Evolutionary conservation across 2,113 vertebrate species (phyloP), one percentile per base, ranked within the genome.

Genomic region (Microtus montanus): DNA sequence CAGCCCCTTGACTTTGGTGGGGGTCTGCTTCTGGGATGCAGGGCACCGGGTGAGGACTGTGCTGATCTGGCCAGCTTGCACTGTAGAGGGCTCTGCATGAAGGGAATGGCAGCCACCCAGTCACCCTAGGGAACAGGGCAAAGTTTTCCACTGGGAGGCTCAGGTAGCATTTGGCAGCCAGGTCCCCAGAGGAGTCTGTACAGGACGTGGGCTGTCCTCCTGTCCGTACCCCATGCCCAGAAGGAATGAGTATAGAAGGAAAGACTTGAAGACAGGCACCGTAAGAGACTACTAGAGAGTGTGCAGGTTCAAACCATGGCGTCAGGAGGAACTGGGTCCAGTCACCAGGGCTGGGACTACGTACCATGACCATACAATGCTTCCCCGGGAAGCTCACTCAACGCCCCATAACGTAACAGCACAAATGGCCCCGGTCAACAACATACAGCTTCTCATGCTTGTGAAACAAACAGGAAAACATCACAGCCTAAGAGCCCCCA

Each of bases 401-500:
- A 35, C 28, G 35, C 96, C 91, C 70, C 79, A 10, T 47, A n/a
- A 95, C 77, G 7, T 0, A 66, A 94, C 93, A 82, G 49, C 96
- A 94, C 97, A 87, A 80, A 87, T 0, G 89, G 97, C 98, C 98
- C 97, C 20, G 10, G 91, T 92, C 84, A 95, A 89, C 5, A 0
- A 97, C 91, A 30, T 12, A 97, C 83, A 91, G 61, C 7, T 96
- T 97, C 96, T 98, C 97, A 98, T 97, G 98, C 98, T 96, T 0
- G 96, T 96, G 95, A 98, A 93, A 97, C 96, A 97, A 97, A 98
- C 96, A 98, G 97, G 97, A 95, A 96, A 96, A 98, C 84, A 98
- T 96, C 98, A 98, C 97, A 94, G 98, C 97, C 90, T 97, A 87
- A 82, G 86, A 98, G 96, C 71, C 94, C 96, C 97, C 96, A 90